phyloP scores from a whole-genome alignment of 2,888 invertebrate genomes.

The Drosophila neoperkinsi region DNA sequence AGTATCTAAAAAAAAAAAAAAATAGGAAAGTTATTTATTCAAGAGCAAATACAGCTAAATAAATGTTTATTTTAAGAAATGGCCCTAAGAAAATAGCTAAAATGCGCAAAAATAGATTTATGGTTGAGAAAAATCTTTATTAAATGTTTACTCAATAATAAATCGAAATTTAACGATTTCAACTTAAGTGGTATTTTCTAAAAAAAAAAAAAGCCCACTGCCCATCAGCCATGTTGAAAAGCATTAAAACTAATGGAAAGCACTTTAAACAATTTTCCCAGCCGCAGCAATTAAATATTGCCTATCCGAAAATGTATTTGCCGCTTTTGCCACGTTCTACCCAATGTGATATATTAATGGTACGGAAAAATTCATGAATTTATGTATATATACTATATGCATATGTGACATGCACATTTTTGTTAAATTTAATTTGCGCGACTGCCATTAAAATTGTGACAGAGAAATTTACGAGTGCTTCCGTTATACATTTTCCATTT shows the following conservation, averaged over 20 bases:
- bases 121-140: not conserved
- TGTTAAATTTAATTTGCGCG: slow-evolving; percentile 20
- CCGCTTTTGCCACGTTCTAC: not conserved
- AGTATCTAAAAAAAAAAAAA: not conserved
- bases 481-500: slow-evolving; percentile 45
- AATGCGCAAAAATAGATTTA: not conserved
- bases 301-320: not conserved
- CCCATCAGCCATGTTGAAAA: not conserved
- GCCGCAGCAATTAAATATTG: slow-evolving; percentile 18
- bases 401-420: slow-evolving; percentile 7
- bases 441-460: slow-evolving; percentile 35
- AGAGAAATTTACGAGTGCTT: slow-evolving; percentile 45
- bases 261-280: not conserved
- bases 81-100: not conserved
- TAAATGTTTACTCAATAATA: not conserved
- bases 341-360: slow-evolving; percentile 6
- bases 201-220: not conserved
- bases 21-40: not conserved
- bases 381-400: not conserved
- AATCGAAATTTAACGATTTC: slow-evolving; percentile 1
- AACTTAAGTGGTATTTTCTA: not conserved
- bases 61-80: slow-evolving; percentile 10
- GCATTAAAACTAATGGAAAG: not conserved
- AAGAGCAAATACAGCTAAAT: not conserved
- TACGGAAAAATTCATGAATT: slow-evolving; percentile 1